Percentiles rank a stretch among this genome's conserved stretches.
phyloP scores from a whole-genome alignment of 2,888 invertebrate genomes.

The Nomada fabriciana region DNA sequence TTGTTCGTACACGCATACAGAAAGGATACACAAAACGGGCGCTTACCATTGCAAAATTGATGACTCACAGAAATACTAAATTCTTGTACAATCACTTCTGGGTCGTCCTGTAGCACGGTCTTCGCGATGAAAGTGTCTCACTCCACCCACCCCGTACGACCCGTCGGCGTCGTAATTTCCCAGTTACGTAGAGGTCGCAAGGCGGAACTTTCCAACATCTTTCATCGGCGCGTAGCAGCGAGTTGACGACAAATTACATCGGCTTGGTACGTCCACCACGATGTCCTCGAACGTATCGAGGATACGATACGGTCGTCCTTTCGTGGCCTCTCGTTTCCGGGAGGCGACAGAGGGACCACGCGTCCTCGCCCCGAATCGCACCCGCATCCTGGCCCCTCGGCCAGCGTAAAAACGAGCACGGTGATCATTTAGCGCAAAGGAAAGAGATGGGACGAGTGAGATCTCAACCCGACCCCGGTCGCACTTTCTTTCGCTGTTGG shows the following conservation, averaged over 20 bases:
- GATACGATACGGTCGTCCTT: constrained; percentile 56
- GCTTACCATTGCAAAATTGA: no score
- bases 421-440: constrained; percentile 63
- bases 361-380: constrained; percentile 70
- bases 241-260: constrained; percentile 62
- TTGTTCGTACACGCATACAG: no score
- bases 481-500: constrained; percentile 74
- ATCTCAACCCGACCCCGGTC: constrained; percentile 68
- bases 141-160: constrained; percentile 1
- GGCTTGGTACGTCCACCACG: constrained; percentile 33
- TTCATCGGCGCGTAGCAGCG: constrained; percentile 59
- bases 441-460: constrained; percentile 10
- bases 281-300: constrained; percentile 45
- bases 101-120: constrained; percentile 2
- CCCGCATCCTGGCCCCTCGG: constrained; percentile 64
- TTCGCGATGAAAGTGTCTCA: constrained; percentile 34
- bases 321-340: constrained; percentile 59
- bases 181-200: constrained; percentile 44
- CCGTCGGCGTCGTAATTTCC: constrained; percentile 47
- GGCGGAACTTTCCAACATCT: constrained; percentile 63
- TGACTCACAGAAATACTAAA: no score
- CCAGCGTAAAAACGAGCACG: constrained; percentile 66
- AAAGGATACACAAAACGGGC: no score
- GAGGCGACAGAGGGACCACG: constrained; percentile 37
- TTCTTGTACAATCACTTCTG: not conserved